These are phyloP conservation scores for Clarias fuscus DNA, from an alignment of 2,797 vertebrate genomes.

Conservation along the genomic window DNA sequence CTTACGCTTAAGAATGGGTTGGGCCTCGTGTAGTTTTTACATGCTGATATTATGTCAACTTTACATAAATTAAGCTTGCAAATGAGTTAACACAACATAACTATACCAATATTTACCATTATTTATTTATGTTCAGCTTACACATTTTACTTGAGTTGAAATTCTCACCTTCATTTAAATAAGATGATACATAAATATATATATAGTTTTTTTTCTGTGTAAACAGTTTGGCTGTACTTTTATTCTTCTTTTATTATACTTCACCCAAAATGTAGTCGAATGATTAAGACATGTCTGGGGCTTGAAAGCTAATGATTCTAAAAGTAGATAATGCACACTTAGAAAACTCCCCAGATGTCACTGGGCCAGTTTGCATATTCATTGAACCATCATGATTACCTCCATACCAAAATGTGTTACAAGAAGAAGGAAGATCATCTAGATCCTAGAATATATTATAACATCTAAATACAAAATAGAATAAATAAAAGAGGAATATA, in stretches of 20 bases:
- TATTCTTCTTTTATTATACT: background rate
- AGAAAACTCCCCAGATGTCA: background rate
- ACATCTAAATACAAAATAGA: background rate
- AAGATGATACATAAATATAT: too few species aligned
- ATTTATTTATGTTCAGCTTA: too few species aligned
- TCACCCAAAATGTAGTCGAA: background rate
- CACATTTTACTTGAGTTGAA: too few species aligned
- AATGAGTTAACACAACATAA: too few species aligned
- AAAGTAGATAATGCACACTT: background rate
- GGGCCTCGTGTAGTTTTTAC: too few species aligned
- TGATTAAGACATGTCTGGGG: background rate
- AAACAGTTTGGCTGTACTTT: background rate
- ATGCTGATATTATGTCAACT: too few species aligned
- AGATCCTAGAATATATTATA: background rate
- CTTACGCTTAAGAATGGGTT: too few species aligned
- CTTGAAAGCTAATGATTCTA: background rate
- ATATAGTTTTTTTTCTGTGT: too few species aligned
- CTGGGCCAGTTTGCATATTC: background rate
- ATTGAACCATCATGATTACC: background rate
- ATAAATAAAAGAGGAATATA: too few species aligned
- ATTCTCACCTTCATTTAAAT: too few species aligned
- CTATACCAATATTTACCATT: too few species aligned
- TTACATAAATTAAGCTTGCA: too few species aligned
- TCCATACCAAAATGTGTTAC: background rate
- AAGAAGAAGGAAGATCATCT: background rate